Evolutionary conservation across 23 tunicate genomes (phyloP), one percentile per base, ranked within the genome.

Genomic region (Ciona savignyi): DNA sequence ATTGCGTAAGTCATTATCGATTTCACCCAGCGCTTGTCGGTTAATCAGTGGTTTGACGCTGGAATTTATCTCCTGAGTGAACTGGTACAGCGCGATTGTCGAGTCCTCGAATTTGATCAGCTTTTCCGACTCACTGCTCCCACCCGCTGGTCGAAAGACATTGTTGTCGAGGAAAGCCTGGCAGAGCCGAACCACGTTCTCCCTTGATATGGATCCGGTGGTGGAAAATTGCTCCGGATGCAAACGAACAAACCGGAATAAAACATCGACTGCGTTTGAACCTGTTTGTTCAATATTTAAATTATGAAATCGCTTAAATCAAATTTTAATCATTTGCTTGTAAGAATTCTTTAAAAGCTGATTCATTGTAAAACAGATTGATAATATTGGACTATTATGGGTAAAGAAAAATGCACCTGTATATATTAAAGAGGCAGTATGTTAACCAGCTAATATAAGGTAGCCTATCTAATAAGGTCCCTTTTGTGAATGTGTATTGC

Each of bases 131-230:
- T 80, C 81, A 33, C 29, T 63, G 30, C 78, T 76, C 28, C 32
- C 71, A 30, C 62, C 48, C 2, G 62, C 65, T 0, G 51, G 65
- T 27, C 75, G 79, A 51, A 81, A 81, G 25, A 87, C 83, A 19
- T 60, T 51, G 60, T 78, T 78, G 71, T 87, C 95, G 25, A 87
- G 23, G 60, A 87, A 87, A 2, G 84, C 75, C 64, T 87, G 95
- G 49, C 95, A 87, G 4, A 87, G 61, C n/a, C 95, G 75, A 25
- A 76, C 81, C 71, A 87, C 81, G 32, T 87, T 87, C 34, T 87
- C 95, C 22, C 86, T 65, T 23, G 81, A 21, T 32, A 87, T 67
- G 28, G 73, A 33, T 21, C 66, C 21, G 3, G 82, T 49, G 60
- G 78, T 87, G 0, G 80, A 65, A 49, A 87, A 87, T 32, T 71